These are phyloP conservation scores for Toxotes chatareus DNA, from an alignment of 2,113 vertebrate species.

Conservation along the genomic window DNA sequence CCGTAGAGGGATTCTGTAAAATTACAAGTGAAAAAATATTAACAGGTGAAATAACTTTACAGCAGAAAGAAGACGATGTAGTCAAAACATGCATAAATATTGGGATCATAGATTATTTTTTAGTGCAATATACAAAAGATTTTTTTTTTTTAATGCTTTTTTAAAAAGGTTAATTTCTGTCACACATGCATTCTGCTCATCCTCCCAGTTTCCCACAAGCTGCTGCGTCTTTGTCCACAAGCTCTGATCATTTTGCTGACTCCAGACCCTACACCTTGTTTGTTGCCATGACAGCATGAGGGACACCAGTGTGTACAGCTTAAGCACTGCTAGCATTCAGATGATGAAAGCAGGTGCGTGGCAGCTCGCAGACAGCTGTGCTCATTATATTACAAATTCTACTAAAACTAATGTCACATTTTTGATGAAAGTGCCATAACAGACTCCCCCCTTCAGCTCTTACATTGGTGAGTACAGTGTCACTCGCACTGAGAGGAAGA, in stretches of 20 bases:
- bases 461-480: background rate
- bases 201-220: background rate
- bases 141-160: background rate
- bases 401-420: background rate
- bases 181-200: background rate
- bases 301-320: too few species aligned
- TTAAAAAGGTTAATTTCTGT: slow-evolving; percentile 5
- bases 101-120: background rate
- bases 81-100: slow-evolving; percentile 15
- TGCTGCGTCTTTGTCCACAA: background rate
- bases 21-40: slow-evolving; percentile 3
- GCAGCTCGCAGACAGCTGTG: too few species aligned
- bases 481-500: background rate
- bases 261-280: background rate
- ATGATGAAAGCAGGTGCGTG: background rate
- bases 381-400: background rate
- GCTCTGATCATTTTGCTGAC: too few species aligned
- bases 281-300: background rate
- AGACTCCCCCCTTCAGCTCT: background rate
- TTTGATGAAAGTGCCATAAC: background rate
- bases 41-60: background rate
- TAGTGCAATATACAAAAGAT: slow-evolving; percentile 12
- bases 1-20: background rate
- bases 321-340: too few species aligned
- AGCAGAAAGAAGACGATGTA: background rate